Evolutionary conservation across 2,797 vertebrate species (phyloP), one percentile per base, ranked within the genome.

Genomic region (Epinephelus malabaricus): DNA sequence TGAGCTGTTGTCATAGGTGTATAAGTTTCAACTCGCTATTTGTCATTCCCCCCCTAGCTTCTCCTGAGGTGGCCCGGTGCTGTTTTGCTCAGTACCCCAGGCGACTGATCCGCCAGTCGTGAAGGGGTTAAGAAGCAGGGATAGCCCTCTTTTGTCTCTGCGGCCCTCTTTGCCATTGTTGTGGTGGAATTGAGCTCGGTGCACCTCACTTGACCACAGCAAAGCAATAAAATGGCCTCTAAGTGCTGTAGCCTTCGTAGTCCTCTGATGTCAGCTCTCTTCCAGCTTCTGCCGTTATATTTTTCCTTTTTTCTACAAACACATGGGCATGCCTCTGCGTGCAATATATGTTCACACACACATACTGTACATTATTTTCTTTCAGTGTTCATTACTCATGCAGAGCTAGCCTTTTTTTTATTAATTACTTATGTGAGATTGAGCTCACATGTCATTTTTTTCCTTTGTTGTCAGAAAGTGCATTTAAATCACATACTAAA

Each of bases 121-220:
- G 94, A 95, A 93, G 89, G 95, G 92, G 95, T 95, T 96, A 96
- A 95, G 93, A 94, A 95, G 90, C 92, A 94, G 92, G 95, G 94
- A 94, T 94, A 93, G 91, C 94, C 93, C 93, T 88, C 91, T 94
- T 96, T 96, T 96, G 95, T 96, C 94, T 95, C 93, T 90, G 91
- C 80, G 92, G 94, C 92, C 93, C 94, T 95, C 94, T 93, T 91
- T 95, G 92, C 94, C 90, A 95, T 96, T 96, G 95, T 96, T 95
- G 94, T 87, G 92, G 90, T 92, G 95, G 94, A 95, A 95, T 94
- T 95, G 95, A 95, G 95, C 94, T 95, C 76, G 85, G 91, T 94
- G 95, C 94, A 94, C 95, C 95, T 96, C 96, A 95, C 95, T 95
- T 96, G 96, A 96, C 96, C 95, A 95, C 94, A 95, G 95, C 94